phyloP scores from a whole-genome alignment of 2,888 invertebrate genomes.

The Stenolophus ochropezus region DNA sequence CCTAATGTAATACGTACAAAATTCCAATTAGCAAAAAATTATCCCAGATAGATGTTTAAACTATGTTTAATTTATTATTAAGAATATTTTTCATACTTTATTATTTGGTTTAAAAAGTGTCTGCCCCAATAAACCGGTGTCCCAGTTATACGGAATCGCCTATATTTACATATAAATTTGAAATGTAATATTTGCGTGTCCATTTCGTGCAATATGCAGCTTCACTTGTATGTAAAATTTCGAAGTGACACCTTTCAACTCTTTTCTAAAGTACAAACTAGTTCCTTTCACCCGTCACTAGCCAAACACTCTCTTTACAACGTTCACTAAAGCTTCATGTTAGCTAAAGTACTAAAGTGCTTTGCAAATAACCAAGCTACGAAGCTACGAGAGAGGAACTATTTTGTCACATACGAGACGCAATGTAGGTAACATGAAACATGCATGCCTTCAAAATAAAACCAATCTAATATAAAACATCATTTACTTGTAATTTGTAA shows the following conservation, averaged over 20 bases:
- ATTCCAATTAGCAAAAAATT: too few species aligned
- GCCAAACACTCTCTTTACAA: background rate
- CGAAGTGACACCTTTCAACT: background rate
- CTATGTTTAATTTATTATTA: too few species aligned
- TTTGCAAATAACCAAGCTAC: conserved; percentile 1
- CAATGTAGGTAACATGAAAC: too few species aligned
- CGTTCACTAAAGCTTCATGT: background rate
- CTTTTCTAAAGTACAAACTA: background rate
- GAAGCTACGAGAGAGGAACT: background rate
- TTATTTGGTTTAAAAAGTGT: too few species aligned
- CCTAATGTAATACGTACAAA: too few species aligned
- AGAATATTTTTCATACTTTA: too few species aligned
- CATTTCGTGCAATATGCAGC: background rate
- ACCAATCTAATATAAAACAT: too few species aligned
- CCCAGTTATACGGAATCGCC: too few species aligned
- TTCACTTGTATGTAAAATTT: background rate
- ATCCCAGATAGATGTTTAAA: too few species aligned
- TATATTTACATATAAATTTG: too few species aligned
- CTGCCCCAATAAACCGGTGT: too few species aligned
- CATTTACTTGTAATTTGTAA: too few species aligned
- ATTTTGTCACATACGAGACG: background rate
- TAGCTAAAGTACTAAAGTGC: conserved; percentile 20
- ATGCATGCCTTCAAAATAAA: background rate
- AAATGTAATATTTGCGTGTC: background rate
- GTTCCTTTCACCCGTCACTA: background rate